A percentile compares a stretch with the other conserved stretches of the same genome.
Evolutionary conservation across 1,140 invertebrate species (phyloP).

Genomic region (Drosophila azteca): DNA sequence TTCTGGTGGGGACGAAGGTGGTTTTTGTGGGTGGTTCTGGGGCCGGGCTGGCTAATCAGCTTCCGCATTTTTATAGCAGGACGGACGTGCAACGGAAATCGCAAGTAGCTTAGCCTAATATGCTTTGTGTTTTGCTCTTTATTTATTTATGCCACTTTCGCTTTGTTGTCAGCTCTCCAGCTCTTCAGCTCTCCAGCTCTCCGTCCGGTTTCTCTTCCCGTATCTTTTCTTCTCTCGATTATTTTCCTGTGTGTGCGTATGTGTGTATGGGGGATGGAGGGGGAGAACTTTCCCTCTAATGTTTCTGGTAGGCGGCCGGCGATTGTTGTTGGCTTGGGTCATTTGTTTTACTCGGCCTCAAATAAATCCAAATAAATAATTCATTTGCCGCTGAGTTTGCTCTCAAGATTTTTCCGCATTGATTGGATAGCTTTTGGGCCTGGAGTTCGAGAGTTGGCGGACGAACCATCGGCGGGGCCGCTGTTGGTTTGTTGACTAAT

Average conservation of each 20-base stretch:
- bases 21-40: neutral
- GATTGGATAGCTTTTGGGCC: conserved; percentile 18
- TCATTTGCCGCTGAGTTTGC: conserved; percentile 65
- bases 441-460: neutral
- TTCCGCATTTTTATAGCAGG: conserved; percentile 77
- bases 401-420: conserved; percentile 49
- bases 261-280: no score
- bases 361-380: conserved; percentile 82
- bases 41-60: conserved; percentile 66
- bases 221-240: conserved; percentile 24
- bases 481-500: conserved; percentile 54
- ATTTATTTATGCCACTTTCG: conserved; percentile 77
- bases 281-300: no score
- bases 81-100: conserved; percentile 76
- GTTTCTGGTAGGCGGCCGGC: conserved; percentile 2
- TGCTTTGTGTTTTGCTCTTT: conserved; percentile 80
- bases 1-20: neutral
- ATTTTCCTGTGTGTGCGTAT: conserved; percentile 1
- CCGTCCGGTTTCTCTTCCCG: neutral
- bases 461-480: neutral
- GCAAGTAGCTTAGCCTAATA: conserved; percentile 82
- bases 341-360: conserved; percentile 82
- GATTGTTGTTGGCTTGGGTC: conserved; percentile 62
- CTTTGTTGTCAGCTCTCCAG: conserved; percentile 33
- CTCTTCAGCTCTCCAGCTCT: neutral